These are phyloP conservation scores for Loriculus beryllinus DNA, from an alignment of 2,797 vertebrate species.

Conservation along the genomic window DNA sequence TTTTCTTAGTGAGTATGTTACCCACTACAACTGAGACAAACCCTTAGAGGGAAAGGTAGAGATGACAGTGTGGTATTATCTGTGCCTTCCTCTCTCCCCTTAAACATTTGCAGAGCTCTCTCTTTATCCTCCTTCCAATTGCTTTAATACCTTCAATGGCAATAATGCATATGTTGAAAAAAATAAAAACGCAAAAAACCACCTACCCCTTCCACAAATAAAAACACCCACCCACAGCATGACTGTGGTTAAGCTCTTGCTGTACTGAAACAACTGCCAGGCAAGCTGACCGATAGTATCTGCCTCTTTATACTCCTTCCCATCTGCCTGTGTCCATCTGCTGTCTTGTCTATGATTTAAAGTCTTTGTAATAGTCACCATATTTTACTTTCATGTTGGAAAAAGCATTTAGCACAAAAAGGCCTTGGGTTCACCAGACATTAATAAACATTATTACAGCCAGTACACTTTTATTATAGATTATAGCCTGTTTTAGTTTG, in stretches of 20 bases:
- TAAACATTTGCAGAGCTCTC: background rate
- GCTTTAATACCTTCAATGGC: background rate
- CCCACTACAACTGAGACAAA: background rate
- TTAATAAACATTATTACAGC: background rate
- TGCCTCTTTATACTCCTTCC: background rate
- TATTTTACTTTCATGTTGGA: background rate
- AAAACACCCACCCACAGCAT: background rate
- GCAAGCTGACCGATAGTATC: background rate
- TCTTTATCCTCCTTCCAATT: background rate
- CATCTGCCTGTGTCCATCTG: slow-evolving; percentile 52
- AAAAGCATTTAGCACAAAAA: background rate
- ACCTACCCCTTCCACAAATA: background rate
- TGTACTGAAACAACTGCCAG: background rate
- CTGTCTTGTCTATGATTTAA: background rate
- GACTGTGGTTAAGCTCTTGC: background rate
- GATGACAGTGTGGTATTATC: background rate
- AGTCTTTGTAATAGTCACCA: background rate
- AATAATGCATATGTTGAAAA: background rate
- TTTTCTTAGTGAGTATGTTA: background rate
- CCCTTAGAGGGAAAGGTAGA: background rate
- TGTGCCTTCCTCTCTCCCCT: background rate
- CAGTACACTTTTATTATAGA: background rate
- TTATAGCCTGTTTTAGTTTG: accelerated
- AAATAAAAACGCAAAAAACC: accelerated
- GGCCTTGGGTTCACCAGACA: background rate